Evolutionary conservation across 2,113 vertebrate species (phyloP).

Genomic region (Campylorhamphus procurvoides): DNA sequence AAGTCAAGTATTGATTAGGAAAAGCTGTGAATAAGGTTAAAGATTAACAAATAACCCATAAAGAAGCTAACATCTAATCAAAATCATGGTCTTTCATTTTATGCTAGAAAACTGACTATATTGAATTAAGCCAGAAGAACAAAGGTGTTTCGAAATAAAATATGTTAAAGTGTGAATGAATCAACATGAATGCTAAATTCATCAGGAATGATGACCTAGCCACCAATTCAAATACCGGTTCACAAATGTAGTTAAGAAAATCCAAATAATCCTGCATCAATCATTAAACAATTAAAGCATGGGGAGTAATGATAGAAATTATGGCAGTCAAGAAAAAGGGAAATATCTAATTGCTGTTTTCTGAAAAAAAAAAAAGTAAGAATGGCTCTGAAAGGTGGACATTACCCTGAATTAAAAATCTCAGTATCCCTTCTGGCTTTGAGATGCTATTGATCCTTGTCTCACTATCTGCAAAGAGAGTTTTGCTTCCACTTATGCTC

Average conservation of each 20-base stretch:
- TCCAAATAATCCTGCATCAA: neutral
- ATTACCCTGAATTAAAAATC: neutral
- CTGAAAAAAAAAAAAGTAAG: neutral
- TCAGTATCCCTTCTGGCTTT: neutral
- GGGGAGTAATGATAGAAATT: neutral
- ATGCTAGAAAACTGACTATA: conserved; percentile 12
- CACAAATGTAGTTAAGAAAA: conserved; percentile 46
- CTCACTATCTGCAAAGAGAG: neutral
- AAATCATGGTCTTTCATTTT: neutral
- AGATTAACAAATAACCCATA: conserved; percentile 1
- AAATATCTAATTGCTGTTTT: neutral
- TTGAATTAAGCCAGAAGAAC: conserved; percentile 9
- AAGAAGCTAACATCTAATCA: neutral
- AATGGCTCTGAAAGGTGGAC: neutral
- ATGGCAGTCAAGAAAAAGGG: neutral
- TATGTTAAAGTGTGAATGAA: neutral
- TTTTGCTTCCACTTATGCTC: neutral
- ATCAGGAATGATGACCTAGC: neutral
- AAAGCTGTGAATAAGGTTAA: conserved; percentile 1
- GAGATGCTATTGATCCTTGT: neutral
- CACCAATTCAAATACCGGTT: neutral
- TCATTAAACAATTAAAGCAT: conserved; percentile 34
- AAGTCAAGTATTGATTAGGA: neutral
- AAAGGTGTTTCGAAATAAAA: conserved; percentile 20
- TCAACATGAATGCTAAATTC: neutral